Conservation (phyloP, 2,888 invertebrate species). For the Agrilus cyanescens region DNA sequence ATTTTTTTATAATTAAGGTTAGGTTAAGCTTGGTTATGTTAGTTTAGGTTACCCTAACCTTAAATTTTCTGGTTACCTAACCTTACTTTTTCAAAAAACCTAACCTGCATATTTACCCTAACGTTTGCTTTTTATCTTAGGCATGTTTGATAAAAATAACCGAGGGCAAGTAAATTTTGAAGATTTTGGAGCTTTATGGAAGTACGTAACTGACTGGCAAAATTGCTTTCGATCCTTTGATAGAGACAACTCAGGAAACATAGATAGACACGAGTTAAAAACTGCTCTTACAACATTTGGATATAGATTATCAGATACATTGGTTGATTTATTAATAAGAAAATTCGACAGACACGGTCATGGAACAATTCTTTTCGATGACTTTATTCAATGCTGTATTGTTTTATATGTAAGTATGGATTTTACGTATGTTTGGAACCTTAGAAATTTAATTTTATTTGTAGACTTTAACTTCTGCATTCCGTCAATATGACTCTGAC, state of each 20-base stretch:
- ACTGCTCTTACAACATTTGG: conserved; percentile 85
- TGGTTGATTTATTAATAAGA: conserved; percentile 68
- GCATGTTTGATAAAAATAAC: conserved; percentile 88
- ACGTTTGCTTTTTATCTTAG: conserved; percentile 38
- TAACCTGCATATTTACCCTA: no score
- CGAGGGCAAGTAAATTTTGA: conserved; percentile 86
- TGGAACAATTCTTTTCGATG: conserved; percentile 91
- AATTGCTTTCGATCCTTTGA: conserved; percentile 91
- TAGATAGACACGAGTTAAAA: conserved; percentile 82
- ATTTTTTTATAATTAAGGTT: no score
- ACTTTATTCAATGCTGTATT: conserved; percentile 95
- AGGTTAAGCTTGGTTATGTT: no score
- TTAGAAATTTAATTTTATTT: conserved; percentile 28
- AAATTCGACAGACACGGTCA: conserved; percentile 91
- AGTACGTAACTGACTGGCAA: conserved; percentile 97
- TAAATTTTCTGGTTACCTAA: no score
- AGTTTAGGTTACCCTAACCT: no score
- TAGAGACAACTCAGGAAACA: conserved; percentile 82
- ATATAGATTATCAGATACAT: conserved; percentile 70
- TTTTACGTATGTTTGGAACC: not conserved
- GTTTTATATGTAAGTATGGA: conserved; percentile 71
- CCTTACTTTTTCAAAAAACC: no score
- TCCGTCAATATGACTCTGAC: conserved; percentile 80
- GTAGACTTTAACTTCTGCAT: conserved; percentile 81
- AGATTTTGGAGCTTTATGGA: conserved; percentile 94